Conservation (phyloP, 1,140 invertebrate species). For the Gonioctena quinquepunctata region DNA sequence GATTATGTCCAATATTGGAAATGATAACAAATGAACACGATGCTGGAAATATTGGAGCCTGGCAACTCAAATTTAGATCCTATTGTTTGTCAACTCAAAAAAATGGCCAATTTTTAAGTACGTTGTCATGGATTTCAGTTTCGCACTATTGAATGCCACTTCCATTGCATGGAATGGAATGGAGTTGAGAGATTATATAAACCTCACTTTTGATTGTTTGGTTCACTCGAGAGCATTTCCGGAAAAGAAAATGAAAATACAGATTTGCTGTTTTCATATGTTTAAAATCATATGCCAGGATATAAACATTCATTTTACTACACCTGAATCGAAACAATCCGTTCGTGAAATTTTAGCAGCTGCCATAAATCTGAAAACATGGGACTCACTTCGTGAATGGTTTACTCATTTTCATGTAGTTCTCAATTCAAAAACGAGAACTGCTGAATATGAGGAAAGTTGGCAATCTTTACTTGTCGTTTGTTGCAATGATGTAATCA, state of each 20-base stretch:
- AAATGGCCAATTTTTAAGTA: slow-evolving; percentile 3
- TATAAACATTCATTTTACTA: not conserved
- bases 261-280: not conserved
- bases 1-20: slow-evolving; percentile 3
- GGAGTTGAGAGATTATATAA: not conserved
- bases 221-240: not conserved
- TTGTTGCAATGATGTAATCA: not conserved
- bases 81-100: not conserved
- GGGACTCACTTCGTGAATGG: not conserved
- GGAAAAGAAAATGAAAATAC: not conserved
- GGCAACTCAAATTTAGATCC: not conserved
- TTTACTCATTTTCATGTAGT: not conserved
- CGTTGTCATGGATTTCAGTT: slow-evolving; percentile 13
- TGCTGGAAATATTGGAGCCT: not conserved
- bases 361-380: not conserved
- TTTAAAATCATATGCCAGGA: not conserved
- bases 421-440: not conserved
- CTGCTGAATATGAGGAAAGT: not conserved
- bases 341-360: not conserved
- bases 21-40: slow-evolving; percentile 9
- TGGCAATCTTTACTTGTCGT: not conserved
- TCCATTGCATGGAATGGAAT: not conserved
- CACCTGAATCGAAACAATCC: not conserved
- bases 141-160: not conserved
- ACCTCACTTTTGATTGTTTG: not conserved